Base-by-base conservation (phyloP, 2,113 vertebrate genomes). In the Cynoglossus semilaevis region DNA sequence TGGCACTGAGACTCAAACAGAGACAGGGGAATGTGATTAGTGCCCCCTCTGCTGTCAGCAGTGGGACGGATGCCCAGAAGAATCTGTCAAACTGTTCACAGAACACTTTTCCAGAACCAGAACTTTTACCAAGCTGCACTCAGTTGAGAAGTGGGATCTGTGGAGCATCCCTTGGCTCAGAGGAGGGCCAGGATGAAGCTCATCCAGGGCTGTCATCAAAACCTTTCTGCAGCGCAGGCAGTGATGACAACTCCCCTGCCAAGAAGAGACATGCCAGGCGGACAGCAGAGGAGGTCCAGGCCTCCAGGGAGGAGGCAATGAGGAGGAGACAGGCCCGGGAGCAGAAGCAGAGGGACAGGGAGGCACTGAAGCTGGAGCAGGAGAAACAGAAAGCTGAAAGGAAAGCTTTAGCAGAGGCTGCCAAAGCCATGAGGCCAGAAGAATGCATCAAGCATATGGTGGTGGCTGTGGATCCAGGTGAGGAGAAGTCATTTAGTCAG, bases 391-490 rank as follows among this genome's bases (percentile, higher is more conserved):
- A 76, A 51, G 87, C 76, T 10, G 86, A 80, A 76, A 91, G 64
- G 70, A 90, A 74, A 55, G 85, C 78, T 0, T 22, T 83, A 58
- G 85, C 72, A 2, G 81, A 79, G 34, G 78, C 77, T 15, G 74
- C 82, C 48, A 94, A 90, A 67, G 91, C 91, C 51, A 89, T 87
- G 78, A 89, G 86, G 54, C 95, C 93, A 0, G 93, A 93, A 56
- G 93, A 95, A 37, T 94, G 94, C 74, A 80, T 94, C 42, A 94
- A 93, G 49, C 87, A 94, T 72, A 77, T 95, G 15, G 80, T 87
- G 3, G 93, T 89, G 48, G 77, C 86, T 51, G 84, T 96, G 15
- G 95, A 98, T 74, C 85, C 94, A 90, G 95, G 96, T 96, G 78
- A 80, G 10, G 34, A 70, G 8, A 58, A 44, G 8, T 64, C 16